These are phyloP conservation scores for Zeus faber DNA, from an alignment of 2,113 vertebrate species.

Conservation along the genomic window DNA sequence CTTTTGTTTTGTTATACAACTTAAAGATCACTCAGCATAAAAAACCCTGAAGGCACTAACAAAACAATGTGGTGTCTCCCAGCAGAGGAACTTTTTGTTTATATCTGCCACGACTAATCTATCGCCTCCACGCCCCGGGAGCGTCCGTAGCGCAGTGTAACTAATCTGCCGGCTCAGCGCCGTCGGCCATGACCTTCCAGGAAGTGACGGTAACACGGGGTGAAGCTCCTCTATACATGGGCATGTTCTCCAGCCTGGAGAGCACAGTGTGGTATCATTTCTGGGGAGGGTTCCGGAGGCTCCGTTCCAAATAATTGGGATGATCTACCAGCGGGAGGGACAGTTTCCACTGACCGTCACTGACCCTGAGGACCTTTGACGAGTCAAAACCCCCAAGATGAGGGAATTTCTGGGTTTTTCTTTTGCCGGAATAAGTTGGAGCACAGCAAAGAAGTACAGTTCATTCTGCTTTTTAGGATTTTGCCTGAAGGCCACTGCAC, in stretches of 20 bases:
- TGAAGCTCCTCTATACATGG: slow-evolving; percentile 21
- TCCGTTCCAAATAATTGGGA: too few relatives aligned
- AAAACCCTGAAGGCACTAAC: neutral
- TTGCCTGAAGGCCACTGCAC: neutral
- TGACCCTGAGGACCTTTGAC: too few relatives aligned
- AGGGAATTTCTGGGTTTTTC: too few relatives aligned
- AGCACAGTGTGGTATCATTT: too few relatives aligned
- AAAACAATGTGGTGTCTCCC: neutral
- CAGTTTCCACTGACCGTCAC: too few relatives aligned
- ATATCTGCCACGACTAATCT: slow-evolving; percentile 38
- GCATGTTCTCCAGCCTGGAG: slow-evolving; percentile 6
- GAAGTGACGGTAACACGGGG: slow-evolving; percentile 42
- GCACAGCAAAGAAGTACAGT: slow-evolving; percentile 16
- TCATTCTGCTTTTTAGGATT: slow-evolving; percentile 10
- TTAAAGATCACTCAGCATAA: neutral
- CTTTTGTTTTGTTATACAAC: neutral
- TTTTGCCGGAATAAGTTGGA: slow-evolving; percentile 6
- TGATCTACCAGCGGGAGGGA: too few relatives aligned
- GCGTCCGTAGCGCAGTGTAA: slow-evolving; percentile 36
- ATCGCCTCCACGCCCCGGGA: slow-evolving; percentile 31
- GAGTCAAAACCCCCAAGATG: too few relatives aligned
- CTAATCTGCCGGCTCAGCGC: slow-evolving; percentile 47
- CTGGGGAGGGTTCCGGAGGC: too few relatives aligned
- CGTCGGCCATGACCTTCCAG: slow-evolving; percentile 36
- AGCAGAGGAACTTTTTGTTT: slow-evolving; percentile 29